These are phyloP conservation scores for Dermatemys mawii DNA, from an alignment of 2,113 vertebrate species.

Conservation along the genomic window DNA sequence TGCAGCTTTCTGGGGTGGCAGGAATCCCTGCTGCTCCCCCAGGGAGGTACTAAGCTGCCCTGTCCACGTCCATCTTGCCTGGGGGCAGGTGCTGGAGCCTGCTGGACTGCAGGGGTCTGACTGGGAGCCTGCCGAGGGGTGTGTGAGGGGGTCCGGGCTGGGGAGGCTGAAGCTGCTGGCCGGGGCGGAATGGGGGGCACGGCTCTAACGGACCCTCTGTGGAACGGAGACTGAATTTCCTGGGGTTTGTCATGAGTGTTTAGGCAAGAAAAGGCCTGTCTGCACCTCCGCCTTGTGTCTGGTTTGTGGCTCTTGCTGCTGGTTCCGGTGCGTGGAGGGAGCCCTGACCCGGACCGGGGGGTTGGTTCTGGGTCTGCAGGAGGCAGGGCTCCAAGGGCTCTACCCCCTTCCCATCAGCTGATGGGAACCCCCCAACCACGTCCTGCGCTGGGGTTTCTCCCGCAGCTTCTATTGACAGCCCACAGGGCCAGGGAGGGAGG, in stretches of 20 bases:
- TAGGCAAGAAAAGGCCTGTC: slow-evolving; percentile 30
- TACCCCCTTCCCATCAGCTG: not conserved
- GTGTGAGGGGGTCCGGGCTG: not conserved
- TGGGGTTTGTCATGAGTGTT: slow-evolving; percentile 7
- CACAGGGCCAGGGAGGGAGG: not conserved
- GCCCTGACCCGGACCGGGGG: not conserved
- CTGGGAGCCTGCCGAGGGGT: accelerated
- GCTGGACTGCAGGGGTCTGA: not conserved
- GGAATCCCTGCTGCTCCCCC: not conserved
- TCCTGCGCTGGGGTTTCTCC: not conserved
- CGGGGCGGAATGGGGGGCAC: not conserved
- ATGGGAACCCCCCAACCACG: not conserved
- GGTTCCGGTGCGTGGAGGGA: too few species aligned
- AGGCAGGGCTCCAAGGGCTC: not conserved
- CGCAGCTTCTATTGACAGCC: too few species aligned
- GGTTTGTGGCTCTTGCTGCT: not conserved
- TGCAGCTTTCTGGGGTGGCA: not conserved
- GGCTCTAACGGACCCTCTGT: not conserved
- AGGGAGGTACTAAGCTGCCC: too few species aligned
- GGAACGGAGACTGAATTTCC: not conserved
- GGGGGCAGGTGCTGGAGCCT: too few species aligned
- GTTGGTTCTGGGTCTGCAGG: too few species aligned
- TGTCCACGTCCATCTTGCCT: not conserved
- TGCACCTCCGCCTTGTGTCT: not conserved
- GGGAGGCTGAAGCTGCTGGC: not conserved